Conservation (phyloP, 2,888 invertebrate genomes). For the Cacoxenus indagator region DNA sequence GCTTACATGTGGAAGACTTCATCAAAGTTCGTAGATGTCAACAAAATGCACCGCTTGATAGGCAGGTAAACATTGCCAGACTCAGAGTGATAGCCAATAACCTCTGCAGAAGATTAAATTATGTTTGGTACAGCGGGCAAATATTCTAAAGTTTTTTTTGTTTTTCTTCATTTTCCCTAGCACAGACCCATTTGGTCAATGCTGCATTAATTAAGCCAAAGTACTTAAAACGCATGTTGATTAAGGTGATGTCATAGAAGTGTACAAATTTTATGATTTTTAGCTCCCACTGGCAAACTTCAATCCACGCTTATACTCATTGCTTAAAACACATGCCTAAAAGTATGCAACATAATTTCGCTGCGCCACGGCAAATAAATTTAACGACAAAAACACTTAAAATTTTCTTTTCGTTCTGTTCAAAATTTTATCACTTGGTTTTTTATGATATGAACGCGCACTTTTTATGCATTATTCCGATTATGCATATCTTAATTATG, state of each 20-base stretch:
- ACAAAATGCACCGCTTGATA: too few species aligned
- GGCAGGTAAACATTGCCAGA: too few species aligned
- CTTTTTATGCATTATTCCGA: conserved; percentile 10
- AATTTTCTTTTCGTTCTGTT: not conserved
- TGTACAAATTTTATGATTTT: not conserved
- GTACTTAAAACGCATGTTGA: not conserved
- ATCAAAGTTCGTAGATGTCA: too few species aligned
- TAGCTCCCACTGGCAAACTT: not conserved
- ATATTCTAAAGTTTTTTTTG: too few species aligned
- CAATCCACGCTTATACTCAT: not conserved
- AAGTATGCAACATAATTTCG: not conserved
- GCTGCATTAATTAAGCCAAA: too few species aligned
- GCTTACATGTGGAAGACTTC: too few species aligned
- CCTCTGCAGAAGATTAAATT: too few species aligned
- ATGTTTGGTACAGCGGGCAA: too few species aligned
- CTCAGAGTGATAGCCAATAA: too few species aligned
- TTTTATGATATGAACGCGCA: not conserved
- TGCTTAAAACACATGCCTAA: not conserved
- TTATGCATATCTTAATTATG: conserved; percentile 10
- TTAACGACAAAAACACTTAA: conserved; percentile 8
- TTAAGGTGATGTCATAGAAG: not conserved
- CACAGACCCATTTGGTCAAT: too few species aligned
- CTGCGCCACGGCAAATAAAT: conserved; percentile 2
- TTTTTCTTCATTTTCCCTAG: too few species aligned
- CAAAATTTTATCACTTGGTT: conserved; percentile 13